Evolutionary conservation across 2,888 invertebrate species (phyloP), one percentile per base, ranked within the genome.

Genomic region (Scaptomyza polygonia): DNA sequence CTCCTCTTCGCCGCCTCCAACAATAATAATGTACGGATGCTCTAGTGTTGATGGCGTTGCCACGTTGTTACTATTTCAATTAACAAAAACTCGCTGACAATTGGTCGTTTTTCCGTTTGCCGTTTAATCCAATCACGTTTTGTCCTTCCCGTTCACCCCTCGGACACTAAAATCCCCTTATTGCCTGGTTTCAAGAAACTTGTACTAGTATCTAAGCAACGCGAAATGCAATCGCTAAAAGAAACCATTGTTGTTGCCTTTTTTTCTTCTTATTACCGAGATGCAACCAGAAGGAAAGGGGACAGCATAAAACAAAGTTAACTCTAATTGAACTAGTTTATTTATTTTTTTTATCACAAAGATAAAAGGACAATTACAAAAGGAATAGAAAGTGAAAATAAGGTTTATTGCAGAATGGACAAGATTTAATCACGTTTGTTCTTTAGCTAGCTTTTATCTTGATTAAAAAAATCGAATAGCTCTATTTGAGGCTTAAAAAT

Each of bases 61-160:
- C 65, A 59, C 51, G 16, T 42, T 58, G 43, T 27, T 53, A 47
- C 25, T 48, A 44, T 59, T 72, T 66, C 66, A 72, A 56, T 74
- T 65, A 74, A 69, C 43, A 29, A 55, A 39, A 55, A 39, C 25
- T 25, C 36, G 12, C 51, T 56, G 52, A 27, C 72, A 44, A 56
- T 67, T 69, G 63, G 36, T 18, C 51, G 36, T 34, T 42, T 47
- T 42, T 25, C 36, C 36, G 14, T 34, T 58, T 49, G 49, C 44
- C n/a, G n/a, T n/a, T n/a, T n/a, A n/a, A n/a, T n/a, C n/a, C n/a
- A n/a, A n/a, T n/a, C n/a, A n/a, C n/a, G n/a, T n/a, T n/a, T n/a
- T n/a, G n/a, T n/a, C n/a, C n/a, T n/a, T n/a, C n/a, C n/a, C n/a
- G n/a, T n/a, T n/a, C n/a, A n/a, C n/a, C n/a, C n/a, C n/a, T n/a